Conservation (phyloP, 1,140 invertebrate species). For the Lasioglossum albipes region DNA sequence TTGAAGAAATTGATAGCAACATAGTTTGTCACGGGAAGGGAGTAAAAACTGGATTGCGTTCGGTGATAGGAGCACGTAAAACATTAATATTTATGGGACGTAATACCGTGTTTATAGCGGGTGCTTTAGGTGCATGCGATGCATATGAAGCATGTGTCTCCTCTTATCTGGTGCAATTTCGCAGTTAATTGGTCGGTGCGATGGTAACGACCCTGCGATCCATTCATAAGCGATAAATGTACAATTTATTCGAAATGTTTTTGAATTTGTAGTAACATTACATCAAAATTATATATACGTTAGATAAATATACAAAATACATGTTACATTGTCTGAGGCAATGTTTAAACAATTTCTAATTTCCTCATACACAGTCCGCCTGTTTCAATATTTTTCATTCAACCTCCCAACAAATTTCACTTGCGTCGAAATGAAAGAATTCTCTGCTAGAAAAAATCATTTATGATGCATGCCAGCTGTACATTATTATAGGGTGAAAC, state of each 20-base stretch:
- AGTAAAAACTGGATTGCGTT: not conserved
- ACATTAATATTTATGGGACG: not conserved
- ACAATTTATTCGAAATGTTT: not conserved
- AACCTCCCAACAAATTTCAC: no score
- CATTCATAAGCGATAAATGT: not conserved
- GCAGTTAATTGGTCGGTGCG: not conserved
- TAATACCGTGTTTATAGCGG: not conserved
- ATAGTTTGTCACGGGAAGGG: not conserved
- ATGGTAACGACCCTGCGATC: not conserved
- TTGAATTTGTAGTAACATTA: no score
- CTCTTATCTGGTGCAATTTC: not conserved
- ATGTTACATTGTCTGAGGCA: no score
- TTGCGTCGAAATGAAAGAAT: no score
- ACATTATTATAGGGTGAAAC: not conserved
- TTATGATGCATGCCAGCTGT: not conserved
- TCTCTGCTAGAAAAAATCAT: no score
- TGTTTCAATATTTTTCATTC: no score
- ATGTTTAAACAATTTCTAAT: no score
- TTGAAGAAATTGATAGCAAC: not conserved
- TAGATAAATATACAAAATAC: not conserved
- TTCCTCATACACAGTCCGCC: no score
- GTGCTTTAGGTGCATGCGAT: not conserved
- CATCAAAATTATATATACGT: no score
- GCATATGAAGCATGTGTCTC: not conserved
- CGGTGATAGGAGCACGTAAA: not conserved